Evolutionary conservation across 2,888 invertebrate species (phyloP).

Genomic region (Thera britannica): DNA sequence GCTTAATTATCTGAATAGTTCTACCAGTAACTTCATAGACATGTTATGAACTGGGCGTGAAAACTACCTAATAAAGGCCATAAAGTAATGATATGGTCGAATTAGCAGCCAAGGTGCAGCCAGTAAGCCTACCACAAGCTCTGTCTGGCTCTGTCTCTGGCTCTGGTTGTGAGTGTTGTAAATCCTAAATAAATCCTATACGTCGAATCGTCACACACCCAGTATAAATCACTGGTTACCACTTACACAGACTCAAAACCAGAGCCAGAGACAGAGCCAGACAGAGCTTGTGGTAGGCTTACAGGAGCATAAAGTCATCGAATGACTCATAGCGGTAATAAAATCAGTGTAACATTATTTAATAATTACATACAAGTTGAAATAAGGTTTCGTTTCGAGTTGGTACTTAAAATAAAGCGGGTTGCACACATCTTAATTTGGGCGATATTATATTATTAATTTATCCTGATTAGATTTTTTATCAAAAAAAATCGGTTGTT

Average conservation of each 20-base stretch:
- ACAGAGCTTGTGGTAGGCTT: no score
- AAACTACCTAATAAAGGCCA: slow-evolving; percentile 26
- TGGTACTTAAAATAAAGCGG: slow-evolving; percentile 10
- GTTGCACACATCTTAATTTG: neutral
- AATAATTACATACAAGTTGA: slow-evolving; percentile 26
- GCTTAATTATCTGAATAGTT: slow-evolving; percentile 20
- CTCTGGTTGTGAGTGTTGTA: no score
- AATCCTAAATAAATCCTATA: no score
- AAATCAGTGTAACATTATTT: slow-evolving; percentile 33
- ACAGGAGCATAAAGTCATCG: slow-evolving; percentile 31
- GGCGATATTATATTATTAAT: no score
- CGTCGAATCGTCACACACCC: no score
- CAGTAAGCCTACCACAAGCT: neutral
- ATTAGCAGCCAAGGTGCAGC: slow-evolving; percentile 34
- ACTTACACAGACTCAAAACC: no score
- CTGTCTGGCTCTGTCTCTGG: no score
- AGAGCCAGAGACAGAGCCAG: no score
- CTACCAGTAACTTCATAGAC: slow-evolving; percentile 24
- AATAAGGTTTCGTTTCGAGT: slow-evolving; percentile 6
- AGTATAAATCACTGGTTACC: no score
- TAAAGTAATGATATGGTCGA: slow-evolving; percentile 36
- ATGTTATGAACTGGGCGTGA: slow-evolving; percentile 33
- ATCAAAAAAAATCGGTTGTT: no score
- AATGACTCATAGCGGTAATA: slow-evolving; percentile 37
- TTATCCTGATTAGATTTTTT: no score